Evolutionary conservation across 2,888 invertebrate genomes (phyloP), one percentile per base, ranked within the genome.

Genomic region (Agrotis ipsilon): DNA sequence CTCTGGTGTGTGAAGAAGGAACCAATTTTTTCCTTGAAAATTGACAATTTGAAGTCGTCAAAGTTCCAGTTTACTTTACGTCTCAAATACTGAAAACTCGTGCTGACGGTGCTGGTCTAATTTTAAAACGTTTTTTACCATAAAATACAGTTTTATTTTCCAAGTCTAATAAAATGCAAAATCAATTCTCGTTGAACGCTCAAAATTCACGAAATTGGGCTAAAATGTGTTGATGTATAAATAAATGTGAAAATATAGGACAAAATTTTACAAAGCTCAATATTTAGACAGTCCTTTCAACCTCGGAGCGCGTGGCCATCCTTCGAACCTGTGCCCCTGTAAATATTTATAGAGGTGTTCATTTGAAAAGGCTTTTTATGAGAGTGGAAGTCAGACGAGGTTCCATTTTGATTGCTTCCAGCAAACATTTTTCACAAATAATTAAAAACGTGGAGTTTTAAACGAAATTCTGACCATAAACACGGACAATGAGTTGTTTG

Each of bases 261-360:
- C 45, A 18, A 2, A 45, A 46, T 60, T 69, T 49, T 3, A 63
- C 39, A 52, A 16, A 16, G 49, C n/a, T 59, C 55, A 66, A 68
- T 66, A 67, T 72, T 75, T 39, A 60, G 57, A 72, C 60, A 58
- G 72, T 74, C 81, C 67, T 27, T 65, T 49, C 6, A 43, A 75
- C 39, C 32, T 52, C 32, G 3, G 27, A 48, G 32, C 21, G 65
- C 80, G 65, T 83, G 82, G 81, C 75, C 72, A 81, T 81, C 85
- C 84, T 81, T 72, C 62, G 81, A 77, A 84, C 81, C 75, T 75
- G 70, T 54, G 80, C 78, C 80, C 57, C 62, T 55, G 84, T 86
- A 87, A 89, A 89, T 90, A 89, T 89, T 89, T 89, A 89, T 85
- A 68, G 88, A 82, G 72, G 80, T 83, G 83, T 84, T 85, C 87